These are phyloP conservation scores for Argya squamiceps DNA, from an alignment of 2,797 vertebrate genomes.

Conservation along the genomic window DNA sequence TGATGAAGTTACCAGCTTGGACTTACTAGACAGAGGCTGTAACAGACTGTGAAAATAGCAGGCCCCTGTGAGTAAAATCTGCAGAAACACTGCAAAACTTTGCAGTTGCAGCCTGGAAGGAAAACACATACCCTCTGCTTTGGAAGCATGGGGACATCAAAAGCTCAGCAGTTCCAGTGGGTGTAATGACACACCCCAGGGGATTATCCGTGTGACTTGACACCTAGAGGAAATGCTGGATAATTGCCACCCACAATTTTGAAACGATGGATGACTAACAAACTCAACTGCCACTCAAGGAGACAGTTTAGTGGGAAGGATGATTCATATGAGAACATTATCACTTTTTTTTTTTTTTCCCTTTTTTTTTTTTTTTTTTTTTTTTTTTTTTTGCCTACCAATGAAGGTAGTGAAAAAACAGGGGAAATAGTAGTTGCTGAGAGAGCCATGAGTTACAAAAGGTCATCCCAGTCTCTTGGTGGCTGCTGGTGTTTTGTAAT, in stretches of 20 bases:
- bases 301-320: constrained; percentile 68
- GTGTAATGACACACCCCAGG: constrained; percentile 42
- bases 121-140: neutral
- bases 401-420: neutral
- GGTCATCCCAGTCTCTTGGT: neutral
- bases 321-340: constrained; percentile 57
- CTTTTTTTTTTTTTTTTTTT: neutral
- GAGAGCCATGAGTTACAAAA: neutral
- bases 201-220: constrained; percentile 35
- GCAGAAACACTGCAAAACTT: neutral
- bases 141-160: neutral
- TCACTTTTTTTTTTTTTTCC: neutral
- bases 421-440: constrained; percentile 16
- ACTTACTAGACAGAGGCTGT: neutral
- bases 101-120: neutral
- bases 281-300: constrained; percentile 65
- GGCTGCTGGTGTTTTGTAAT: neutral
- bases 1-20: neutral
- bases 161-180: constrained; percentile 14
- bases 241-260: constrained; percentile 73
- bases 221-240: constrained; percentile 55
- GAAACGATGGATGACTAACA: constrained; percentile 68
- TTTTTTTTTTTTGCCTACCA: neutral
- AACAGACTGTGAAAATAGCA: neutral
- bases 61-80: neutral